phyloP scores from a whole-genome alignment of 92 coral and sea anemone genomes.

The Palythoa heliodiscus region DNA sequence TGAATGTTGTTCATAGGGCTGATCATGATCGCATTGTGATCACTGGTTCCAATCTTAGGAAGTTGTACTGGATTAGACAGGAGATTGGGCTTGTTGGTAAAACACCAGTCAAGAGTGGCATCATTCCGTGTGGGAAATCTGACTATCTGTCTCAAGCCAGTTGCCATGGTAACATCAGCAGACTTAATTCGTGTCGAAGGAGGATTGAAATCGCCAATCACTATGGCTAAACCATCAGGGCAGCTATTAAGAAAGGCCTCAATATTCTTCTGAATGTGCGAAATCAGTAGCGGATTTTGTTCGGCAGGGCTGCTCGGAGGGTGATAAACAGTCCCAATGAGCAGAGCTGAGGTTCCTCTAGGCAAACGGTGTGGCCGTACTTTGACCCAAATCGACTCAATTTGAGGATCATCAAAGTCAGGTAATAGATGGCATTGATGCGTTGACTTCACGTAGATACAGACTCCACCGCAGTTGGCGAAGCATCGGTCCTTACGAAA shows the following conservation, averaged over 20 bases:
- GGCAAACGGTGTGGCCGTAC: constrained; percentile 21
- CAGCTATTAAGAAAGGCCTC: constrained; percentile 6
- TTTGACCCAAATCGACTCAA: constrained; percentile 12
- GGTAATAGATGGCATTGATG: background rate
- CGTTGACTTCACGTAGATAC: background rate
- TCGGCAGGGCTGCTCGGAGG: constrained; percentile 37
- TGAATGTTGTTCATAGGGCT: constrained; percentile 4
- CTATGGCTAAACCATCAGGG: constrained; percentile 19
- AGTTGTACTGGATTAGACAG: constrained; percentile 39
- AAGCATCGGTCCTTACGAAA: background rate
- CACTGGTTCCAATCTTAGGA: constrained; percentile 41
- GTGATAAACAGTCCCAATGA: constrained; percentile 31
- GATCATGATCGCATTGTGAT: constrained; percentile 45
- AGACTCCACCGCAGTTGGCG: background rate
- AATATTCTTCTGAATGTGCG: constrained; percentile 37
- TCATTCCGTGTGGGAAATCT: constrained; percentile 24
- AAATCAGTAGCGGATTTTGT: constrained; percentile 37
- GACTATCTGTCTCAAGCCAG: constrained; percentile 34
- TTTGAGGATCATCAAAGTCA: background rate
- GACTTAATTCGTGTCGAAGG: constrained; percentile 27
- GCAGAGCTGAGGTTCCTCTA: constrained; percentile 35
- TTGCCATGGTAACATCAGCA: constrained; percentile 39
- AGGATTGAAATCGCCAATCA: constrained; percentile 28
- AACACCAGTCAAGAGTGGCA: constrained; percentile 40
- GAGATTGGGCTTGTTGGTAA: constrained; percentile 38